Evolutionary conservation across 2,888 invertebrate species (phyloP).

Genomic region (Lasioglossum villosulum): DNA sequence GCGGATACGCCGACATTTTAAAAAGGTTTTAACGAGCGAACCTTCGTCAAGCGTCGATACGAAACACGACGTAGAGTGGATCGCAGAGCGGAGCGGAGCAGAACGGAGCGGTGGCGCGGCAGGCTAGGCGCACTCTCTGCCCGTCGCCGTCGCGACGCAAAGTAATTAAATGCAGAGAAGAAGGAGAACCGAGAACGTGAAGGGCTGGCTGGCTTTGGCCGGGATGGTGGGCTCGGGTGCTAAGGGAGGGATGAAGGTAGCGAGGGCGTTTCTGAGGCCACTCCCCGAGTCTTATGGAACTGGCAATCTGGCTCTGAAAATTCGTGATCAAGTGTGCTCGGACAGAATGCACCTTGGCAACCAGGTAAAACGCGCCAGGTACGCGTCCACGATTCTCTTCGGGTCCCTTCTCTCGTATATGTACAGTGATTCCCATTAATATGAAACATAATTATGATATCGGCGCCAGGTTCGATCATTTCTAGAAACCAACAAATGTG

Average conservation of each 20-base stretch:
- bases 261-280: conserved; percentile 82
- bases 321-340: conserved; percentile 53
- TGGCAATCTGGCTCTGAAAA: conserved; percentile 65
- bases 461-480: too few relatives aligned
- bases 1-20: conserved; percentile 63
- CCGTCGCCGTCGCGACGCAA: conserved; percentile 65
- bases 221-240: conserved; percentile 49
- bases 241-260: conserved; percentile 72
- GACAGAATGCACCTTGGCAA: conserved; percentile 60
- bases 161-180: conserved; percentile 79
- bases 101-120: conserved; percentile 24
- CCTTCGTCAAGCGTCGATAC: conserved; percentile 72
- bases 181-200: conserved; percentile 50
- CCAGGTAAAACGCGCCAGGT: conserved; percentile 45
- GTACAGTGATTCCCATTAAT: too few relatives aligned
- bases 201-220: conserved; percentile 55
- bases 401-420: background rate
- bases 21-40: conserved; percentile 70
- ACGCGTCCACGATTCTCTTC: background rate
- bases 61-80: conserved; percentile 67
- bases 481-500: too few relatives aligned
- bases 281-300: conserved; percentile 77
- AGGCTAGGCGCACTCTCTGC: conserved; percentile 59
- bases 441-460: too few relatives aligned
- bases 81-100: conserved; percentile 29